Percentiles rank a stretch among this genome's conserved stretches.
Conservation (phyloP, 2,888 invertebrate genomes). For the Bombylius major region DNA sequence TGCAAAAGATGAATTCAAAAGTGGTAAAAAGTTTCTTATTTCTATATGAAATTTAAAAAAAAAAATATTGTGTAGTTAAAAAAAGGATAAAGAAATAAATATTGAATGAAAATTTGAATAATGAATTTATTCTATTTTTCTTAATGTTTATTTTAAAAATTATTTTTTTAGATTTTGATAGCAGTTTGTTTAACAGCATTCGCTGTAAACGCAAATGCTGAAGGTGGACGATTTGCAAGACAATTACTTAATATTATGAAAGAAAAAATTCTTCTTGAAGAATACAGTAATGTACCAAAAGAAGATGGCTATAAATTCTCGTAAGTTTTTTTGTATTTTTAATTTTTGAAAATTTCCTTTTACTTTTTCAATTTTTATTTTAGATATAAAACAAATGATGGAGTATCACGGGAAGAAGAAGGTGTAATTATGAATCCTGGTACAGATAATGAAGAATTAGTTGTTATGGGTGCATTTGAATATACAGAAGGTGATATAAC, state of each 20-base stretch:
- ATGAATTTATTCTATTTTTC: too few species aligned
- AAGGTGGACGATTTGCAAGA: conserved; percentile 6
- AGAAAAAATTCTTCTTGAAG: conserved; percentile 24
- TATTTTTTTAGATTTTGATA: too few species aligned
- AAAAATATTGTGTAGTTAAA: too few species aligned
- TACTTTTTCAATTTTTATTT: background rate
- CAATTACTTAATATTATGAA: conserved; percentile 23
- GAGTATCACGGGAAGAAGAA: conserved; percentile 31
- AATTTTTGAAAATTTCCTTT: too few species aligned
- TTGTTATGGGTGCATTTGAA: conserved; percentile 31
- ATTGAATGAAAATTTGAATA: too few species aligned
- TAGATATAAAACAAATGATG: conserved; percentile 27
- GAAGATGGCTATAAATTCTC: conserved; percentile 31
- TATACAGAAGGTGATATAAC: conserved; percentile 29
- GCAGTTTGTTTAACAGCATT: too few species aligned
- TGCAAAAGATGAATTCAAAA: too few species aligned
- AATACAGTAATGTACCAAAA: conserved; percentile 23
- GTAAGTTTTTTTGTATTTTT: conserved; percentile 17
- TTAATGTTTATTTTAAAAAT: too few species aligned
- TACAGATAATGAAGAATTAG: conserved; percentile 28
- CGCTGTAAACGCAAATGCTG: background rate
- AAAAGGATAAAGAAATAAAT: too few species aligned
- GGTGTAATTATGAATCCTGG: conserved; percentile 31
- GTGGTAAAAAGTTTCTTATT: too few species aligned
- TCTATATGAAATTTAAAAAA: too few species aligned